These are phyloP conservation scores for Scaptomyza flava DNA, from an alignment of 2,888 invertebrate species.

Conservation along the genomic window DNA sequence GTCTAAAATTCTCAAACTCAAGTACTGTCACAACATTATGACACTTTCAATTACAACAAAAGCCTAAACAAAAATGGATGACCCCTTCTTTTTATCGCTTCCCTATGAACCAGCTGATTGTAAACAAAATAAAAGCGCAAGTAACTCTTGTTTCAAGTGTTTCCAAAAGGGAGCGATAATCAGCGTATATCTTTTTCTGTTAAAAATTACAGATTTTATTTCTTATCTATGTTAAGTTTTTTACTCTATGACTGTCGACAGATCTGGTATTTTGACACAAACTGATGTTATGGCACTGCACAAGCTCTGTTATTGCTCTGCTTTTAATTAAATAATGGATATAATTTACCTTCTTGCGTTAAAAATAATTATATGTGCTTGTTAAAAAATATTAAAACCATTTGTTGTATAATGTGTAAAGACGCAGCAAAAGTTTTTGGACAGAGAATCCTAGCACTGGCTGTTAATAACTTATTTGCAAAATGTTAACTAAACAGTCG, in stretches of 20 bases:
- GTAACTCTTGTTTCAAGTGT: no score
- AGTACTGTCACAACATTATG: no score
- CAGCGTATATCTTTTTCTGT: no score
- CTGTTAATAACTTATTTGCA: slow-evolving; percentile 22
- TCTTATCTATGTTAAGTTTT: no score
- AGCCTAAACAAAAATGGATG: no score
- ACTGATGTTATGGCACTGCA: slow-evolving; percentile 1
- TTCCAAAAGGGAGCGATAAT: no score
- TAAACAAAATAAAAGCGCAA: no score
- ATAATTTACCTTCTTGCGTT: neutral
- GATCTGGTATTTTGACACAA: slow-evolving; percentile 14
- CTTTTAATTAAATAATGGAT: neutral
- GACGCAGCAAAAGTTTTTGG: neutral
- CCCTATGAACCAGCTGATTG: no score
- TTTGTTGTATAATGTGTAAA: neutral
- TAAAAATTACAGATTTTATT: no score
- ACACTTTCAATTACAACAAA: no score
- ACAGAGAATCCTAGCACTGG: neutral
- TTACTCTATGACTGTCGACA: neutral
- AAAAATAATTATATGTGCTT: neutral
- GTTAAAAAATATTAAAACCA: neutral
- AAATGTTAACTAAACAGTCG: slow-evolving; percentile 29
- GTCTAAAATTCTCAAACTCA: no score
- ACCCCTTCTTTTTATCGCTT: no score
- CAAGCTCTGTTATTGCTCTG: slow-evolving; percentile 8